Percentiles rank a stretch among this genome's conserved stretches.
Evolutionary conservation across 2,888 invertebrate species (phyloP).

Genomic region (Drosophila mettleri): DNA sequence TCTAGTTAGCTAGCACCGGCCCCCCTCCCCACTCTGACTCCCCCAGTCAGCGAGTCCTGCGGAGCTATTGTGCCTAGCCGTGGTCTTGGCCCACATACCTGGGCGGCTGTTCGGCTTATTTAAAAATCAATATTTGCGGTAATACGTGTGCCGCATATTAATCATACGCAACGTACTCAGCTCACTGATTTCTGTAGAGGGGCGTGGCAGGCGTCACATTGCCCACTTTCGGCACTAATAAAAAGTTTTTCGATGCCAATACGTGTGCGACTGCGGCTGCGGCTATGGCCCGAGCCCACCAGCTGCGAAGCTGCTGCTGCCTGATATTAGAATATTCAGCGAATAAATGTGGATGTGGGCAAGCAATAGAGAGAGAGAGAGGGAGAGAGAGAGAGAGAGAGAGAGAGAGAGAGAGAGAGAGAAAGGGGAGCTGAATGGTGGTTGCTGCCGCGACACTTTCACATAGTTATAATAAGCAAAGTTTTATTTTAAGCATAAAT

Average conservation of each 20-base stretch:
- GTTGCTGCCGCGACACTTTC: slow-evolving; percentile 55
- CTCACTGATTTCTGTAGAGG: slow-evolving; percentile 56
- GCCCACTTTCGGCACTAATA: slow-evolving; percentile 67
- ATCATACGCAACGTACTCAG: slow-evolving; percentile 67
- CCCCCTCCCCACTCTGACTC: background rate
- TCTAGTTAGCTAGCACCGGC: slow-evolving; percentile 17
- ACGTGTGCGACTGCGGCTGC: slow-evolving; percentile 68
- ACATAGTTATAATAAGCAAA: slow-evolving; percentile 74
- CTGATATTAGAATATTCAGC: slow-evolving; percentile 64
- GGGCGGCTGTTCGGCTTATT: slow-evolving; percentile 69
- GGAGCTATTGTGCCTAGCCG: background rate
- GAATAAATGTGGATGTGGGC: slow-evolving; percentile 41
- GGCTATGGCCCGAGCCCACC: slow-evolving; percentile 1
- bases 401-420: background rate
- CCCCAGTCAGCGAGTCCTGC: background rate
- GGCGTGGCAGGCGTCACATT: slow-evolving; percentile 1
- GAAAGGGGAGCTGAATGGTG: background rate
- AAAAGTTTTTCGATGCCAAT: slow-evolving; percentile 70
- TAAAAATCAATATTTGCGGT: slow-evolving; percentile 77
- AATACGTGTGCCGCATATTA: slow-evolving; percentile 73
- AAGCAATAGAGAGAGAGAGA: slow-evolving; percentile 7
- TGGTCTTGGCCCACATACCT: slow-evolving; percentile 57
- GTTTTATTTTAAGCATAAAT: slow-evolving; percentile 59
- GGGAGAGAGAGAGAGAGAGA: background rate
- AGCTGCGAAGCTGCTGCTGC: slow-evolving; percentile 23